These are phyloP conservation scores for Manis crassicaudata DNA, from an alignment of 2,797 vertebrate species.

Conservation along the genomic window DNA sequence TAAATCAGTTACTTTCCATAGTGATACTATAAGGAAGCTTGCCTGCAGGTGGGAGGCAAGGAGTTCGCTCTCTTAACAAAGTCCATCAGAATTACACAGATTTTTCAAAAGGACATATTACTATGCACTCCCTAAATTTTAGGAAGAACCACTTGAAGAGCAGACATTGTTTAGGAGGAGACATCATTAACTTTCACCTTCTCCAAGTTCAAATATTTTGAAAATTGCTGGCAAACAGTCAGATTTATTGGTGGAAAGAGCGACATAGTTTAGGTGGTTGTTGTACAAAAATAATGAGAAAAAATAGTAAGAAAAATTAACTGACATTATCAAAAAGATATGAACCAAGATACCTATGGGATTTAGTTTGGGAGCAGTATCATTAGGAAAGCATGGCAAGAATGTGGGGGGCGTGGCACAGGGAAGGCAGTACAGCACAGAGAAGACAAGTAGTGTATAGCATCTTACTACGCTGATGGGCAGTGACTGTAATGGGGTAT, in stretches of 20 bases:
- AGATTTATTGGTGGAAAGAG: background rate
- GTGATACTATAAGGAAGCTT: background rate
- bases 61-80: background rate
- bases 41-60: background rate
- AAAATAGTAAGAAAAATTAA: background rate
- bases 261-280: background rate
- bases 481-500: no score
- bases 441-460: no score
- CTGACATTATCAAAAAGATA: background rate
- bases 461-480: no score
- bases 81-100: background rate
- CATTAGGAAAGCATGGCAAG: background rate
- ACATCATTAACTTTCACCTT: background rate
- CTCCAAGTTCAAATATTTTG: background rate
- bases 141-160: background rate
- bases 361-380: background rate
- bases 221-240: background rate
- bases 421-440: no score
- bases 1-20: background rate
- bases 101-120: background rate
- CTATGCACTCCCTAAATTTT: background rate
- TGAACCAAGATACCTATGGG: background rate
- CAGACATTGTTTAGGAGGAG: background rate
- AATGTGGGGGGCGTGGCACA: background rate
- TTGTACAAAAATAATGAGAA: background rate